A percentile compares a stretch with the other conserved stretches of the same genome.
phyloP scores from a whole-genome alignment of 1,140 invertebrate genomes.

The Drosophila insularis region DNA sequence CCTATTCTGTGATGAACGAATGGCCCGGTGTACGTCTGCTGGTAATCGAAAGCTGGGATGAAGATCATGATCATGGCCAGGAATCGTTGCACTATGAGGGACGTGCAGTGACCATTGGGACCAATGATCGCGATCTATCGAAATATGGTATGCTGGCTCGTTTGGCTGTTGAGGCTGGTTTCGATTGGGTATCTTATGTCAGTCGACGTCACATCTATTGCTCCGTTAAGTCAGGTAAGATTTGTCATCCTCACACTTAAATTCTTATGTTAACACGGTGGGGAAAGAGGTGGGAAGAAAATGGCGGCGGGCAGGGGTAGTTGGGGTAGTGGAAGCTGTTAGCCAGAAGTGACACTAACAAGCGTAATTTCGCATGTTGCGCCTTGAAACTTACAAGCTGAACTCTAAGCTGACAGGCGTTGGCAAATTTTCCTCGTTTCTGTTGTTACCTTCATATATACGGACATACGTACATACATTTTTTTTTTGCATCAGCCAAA shows the following conservation, averaged over 20 bases:
- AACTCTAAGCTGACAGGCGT: slow-evolving; percentile 78
- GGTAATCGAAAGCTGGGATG: slow-evolving; percentile 97
- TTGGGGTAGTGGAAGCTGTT: slow-evolving; percentile 42
- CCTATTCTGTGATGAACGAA: slow-evolving; percentile 98
- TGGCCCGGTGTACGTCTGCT: slow-evolving; percentile 96
- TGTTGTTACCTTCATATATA: slow-evolving; percentile 22
- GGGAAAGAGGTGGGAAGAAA: slow-evolving; percentile 20
- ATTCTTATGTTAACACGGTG: background rate
- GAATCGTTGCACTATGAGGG: slow-evolving; percentile 98
- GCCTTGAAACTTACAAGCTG: slow-evolving; percentile 46
- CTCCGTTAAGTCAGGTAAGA: slow-evolving; percentile 97
- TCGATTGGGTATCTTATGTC: slow-evolving; percentile 99
- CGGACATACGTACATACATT: background rate
- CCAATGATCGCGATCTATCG: slow-evolving; percentile 94
- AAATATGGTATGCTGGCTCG: slow-evolving; percentile 98
- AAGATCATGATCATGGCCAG: slow-evolving; percentile 90
- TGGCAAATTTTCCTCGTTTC: slow-evolving; percentile 68
- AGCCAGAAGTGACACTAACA: slow-evolving; percentile 81
- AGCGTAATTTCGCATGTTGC: slow-evolving; percentile 80
- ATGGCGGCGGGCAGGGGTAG: background rate
- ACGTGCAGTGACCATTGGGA: slow-evolving; percentile 96
- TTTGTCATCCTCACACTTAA: slow-evolving; percentile 22
- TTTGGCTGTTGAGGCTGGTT: slow-evolving; percentile 97
- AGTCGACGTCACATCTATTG: slow-evolving; percentile 97
- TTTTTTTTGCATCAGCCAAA: slow-evolving; percentile 43